A percentile compares a stretch with the other conserved stretches of the same genome.
phyloP scores from a whole-genome alignment of 1,140 invertebrate species.

The Nephotettix cincticeps region DNA sequence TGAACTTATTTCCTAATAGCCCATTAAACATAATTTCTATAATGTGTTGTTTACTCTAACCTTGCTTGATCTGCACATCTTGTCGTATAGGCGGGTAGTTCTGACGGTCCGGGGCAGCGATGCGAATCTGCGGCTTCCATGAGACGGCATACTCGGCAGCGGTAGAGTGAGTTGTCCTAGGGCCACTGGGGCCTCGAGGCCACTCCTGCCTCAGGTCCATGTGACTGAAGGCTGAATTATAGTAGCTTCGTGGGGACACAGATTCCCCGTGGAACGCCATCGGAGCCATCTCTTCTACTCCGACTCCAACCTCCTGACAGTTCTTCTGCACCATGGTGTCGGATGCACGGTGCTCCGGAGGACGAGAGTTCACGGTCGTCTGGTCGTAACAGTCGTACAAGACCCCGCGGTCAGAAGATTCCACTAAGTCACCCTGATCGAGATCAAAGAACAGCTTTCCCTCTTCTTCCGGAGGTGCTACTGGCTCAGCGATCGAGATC shows the following conservation, averaged over 20 bases:
- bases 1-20: no score
- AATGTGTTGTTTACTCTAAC: no score
- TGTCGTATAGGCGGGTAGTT: background rate
- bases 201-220: background rate
- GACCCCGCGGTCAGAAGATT: background rate
- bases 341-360: no score
- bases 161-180: no score
- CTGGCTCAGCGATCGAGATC: background rate
- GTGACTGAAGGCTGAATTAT: background rate
- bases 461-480: background rate
- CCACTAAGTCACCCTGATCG: background rate
- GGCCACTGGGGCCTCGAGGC: no score
- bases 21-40: no score
- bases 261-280: background rate
- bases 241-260: background rate
- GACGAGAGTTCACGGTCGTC: no score
- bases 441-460: background rate
- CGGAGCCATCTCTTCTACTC: background rate
- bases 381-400: no score
- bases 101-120: background rate
- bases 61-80: slow-evolving; percentile 2
- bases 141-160: background rate
- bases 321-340: background rate
- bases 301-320: background rate
- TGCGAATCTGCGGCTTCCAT: background rate